Evolutionary conservation across 1,140 invertebrate genomes (phyloP).

Genomic region (Lasioglossum albipes): DNA sequence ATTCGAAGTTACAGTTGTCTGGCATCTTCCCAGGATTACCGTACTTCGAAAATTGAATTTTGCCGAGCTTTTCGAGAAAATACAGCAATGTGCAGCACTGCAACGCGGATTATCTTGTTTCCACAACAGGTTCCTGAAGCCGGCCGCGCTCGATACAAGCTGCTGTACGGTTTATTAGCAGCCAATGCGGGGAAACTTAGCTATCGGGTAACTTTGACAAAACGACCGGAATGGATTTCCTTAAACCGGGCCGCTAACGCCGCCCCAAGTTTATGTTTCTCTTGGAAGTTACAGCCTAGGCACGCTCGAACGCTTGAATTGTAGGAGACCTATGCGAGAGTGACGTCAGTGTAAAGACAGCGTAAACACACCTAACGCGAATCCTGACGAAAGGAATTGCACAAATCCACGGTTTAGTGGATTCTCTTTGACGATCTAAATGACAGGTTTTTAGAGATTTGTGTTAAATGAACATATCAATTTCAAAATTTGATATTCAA

Average conservation of each 20-base stretch:
- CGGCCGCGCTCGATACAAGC: not conserved
- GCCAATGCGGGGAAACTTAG: not conserved
- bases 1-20: too few relatives aligned
- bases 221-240: conserved; percentile 2
- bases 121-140: not conserved
- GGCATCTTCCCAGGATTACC: too few relatives aligned
- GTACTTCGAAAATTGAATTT: too few relatives aligned
- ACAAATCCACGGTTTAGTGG: too few relatives aligned
- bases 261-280: not conserved
- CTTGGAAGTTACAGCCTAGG: not conserved
- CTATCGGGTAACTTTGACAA: conserved; percentile 1
- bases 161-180: not conserved
- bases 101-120: not conserved
- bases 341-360: not conserved
- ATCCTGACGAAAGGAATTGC: too few relatives aligned
- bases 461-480: too few relatives aligned
- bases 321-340: not conserved
- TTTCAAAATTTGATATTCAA: too few relatives aligned
- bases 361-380: too few relatives aligned
- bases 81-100: not conserved
- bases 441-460: too few relatives aligned
- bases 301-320: not conserved
- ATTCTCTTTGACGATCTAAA: too few relatives aligned
- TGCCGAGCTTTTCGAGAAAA: too few relatives aligned
- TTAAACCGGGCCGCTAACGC: not conserved